Evolutionary conservation across 2,797 vertebrate genomes (phyloP).

Genomic region (Hephaestus fuliginosus): DNA sequence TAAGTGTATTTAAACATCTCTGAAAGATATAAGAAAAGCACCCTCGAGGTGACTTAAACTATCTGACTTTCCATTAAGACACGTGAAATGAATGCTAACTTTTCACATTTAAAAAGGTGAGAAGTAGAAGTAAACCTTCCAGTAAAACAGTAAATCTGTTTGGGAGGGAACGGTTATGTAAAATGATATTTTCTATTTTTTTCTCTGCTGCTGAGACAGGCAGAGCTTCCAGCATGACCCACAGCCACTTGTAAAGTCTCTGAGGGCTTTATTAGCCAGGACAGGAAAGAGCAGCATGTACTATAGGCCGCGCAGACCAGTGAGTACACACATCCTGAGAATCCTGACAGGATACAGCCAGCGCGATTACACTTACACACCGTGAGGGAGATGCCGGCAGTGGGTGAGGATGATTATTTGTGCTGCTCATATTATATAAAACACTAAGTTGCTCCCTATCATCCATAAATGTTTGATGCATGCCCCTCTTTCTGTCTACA

Average conservation of each 20-base stretch:
- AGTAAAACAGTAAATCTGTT: background rate
- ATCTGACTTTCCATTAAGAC: background rate
- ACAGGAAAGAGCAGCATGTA: conserved; percentile 53
- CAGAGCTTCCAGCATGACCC: conserved; percentile 43
- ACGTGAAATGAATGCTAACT: background rate
- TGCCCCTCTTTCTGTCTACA: background rate
- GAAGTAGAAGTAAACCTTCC: background rate
- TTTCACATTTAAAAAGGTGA: background rate
- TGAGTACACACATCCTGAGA: conserved; percentile 23
- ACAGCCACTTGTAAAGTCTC: conserved; percentile 61
- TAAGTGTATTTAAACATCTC: background rate
- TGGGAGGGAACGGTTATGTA: background rate
- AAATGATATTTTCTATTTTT: background rate
- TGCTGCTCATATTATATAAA: background rate
- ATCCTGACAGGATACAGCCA: conserved; percentile 22
- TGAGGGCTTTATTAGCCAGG: conserved; percentile 76
- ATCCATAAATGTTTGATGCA: background rate
- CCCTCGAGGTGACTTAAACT: conserved; percentile 1
- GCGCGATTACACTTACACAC: background rate
- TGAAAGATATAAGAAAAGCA: background rate
- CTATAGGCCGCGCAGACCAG: conserved; percentile 21
- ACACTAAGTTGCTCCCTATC: background rate
- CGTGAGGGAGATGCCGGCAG: background rate
- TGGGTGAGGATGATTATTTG: background rate
- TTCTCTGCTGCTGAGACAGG: conserved; percentile 30